Evolutionary conservation across 2,888 invertebrate genomes (phyloP).

Genomic region (Xylota segnis): DNA sequence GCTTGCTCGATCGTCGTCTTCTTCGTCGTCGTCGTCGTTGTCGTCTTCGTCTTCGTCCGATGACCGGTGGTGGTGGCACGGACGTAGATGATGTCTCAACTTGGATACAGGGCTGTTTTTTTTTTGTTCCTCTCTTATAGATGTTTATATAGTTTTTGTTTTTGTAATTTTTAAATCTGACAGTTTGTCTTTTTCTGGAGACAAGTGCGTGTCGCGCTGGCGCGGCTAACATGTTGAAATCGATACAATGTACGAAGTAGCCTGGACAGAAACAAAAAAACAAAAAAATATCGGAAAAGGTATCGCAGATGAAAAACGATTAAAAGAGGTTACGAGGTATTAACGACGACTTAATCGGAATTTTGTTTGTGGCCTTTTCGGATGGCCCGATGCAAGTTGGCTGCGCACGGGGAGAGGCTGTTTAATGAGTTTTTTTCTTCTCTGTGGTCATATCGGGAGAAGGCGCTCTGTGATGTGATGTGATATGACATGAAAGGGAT

Average conservation of each 20-base stretch:
- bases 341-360: slow-evolving; percentile 76
- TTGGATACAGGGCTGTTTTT: slow-evolving; percentile 55
- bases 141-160: slow-evolving; percentile 7
- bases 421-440: slow-evolving; percentile 59
- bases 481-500: slow-evolving; percentile 71
- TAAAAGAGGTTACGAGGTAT: slow-evolving; percentile 76
- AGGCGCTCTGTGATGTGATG: slow-evolving; percentile 58
- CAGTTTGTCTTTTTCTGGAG: slow-evolving; percentile 71
- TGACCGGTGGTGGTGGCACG: slow-evolving; percentile 31
- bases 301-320: slow-evolving; percentile 75
- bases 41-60: slow-evolving; percentile 36
- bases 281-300: slow-evolving; percentile 53
- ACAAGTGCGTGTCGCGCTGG: slow-evolving; percentile 74
- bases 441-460: slow-evolving; percentile 32
- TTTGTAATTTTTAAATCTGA: slow-evolving; percentile 71
- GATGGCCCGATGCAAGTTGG: slow-evolving; percentile 37
- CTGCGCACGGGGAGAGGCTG: slow-evolving; percentile 43
- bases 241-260: slow-evolving; percentile 76
- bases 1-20: slow-evolving; percentile 44
- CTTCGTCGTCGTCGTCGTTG: slow-evolving; percentile 25
- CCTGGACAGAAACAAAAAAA: too few relatives aligned
- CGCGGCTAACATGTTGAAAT: slow-evolving; percentile 75
- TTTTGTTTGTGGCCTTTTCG: slow-evolving; percentile 73
- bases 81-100: slow-evolving; percentile 70
- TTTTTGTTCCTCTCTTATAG: slow-evolving; percentile 14